These are phyloP conservation scores for Proterorhinus semilunaris DNA, from an alignment of 2,113 vertebrate species.

Conservation along the genomic window DNA sequence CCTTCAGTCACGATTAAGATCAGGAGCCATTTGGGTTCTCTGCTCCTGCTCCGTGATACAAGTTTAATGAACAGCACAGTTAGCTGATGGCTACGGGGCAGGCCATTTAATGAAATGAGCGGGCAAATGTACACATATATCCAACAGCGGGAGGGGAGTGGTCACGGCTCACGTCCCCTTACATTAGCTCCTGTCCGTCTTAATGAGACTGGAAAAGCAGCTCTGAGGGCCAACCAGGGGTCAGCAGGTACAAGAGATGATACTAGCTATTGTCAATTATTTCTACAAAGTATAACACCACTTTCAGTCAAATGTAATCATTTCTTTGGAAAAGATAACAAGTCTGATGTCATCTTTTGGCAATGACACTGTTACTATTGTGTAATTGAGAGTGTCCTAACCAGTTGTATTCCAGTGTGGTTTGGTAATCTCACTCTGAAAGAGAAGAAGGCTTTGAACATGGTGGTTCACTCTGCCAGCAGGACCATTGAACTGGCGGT, in stretches of 20 bases:
- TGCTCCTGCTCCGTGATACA: conserved; percentile 13
- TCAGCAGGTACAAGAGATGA: not conserved
- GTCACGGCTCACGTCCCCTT: conserved; percentile 18
- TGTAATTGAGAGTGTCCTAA: too few species aligned
- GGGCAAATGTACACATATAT: conserved; percentile 28
- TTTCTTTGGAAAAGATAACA: not conserved
- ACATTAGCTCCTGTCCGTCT: conserved; percentile 31
- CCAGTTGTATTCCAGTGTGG: too few species aligned
- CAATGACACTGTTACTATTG: too few species aligned
- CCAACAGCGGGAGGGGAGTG: conserved; percentile 21
- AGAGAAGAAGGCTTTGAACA: too few species aligned
- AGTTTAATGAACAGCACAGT: conserved; percentile 45
- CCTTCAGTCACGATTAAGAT: conserved; percentile 42
- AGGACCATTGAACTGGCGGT: too few species aligned
- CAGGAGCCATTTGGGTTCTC: conserved; percentile 33
- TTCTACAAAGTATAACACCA: not conserved
- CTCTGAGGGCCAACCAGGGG: conserved; percentile 31
- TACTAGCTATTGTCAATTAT: not conserved
- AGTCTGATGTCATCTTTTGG: not conserved
- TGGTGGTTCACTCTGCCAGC: too few species aligned
- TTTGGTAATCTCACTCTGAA: too few species aligned
- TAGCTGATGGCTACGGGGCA: conserved; percentile 15
- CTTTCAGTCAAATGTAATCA: not conserved
- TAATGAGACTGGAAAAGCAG: conserved; percentile 43
- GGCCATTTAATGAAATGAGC: conserved; percentile 47